A percentile compares a stretch with the other conserved stretches of the same genome.
These are phyloP conservation scores for Tipula confusa DNA, from an alignment of 2,888 invertebrate species.

Conservation along the genomic window DNA sequence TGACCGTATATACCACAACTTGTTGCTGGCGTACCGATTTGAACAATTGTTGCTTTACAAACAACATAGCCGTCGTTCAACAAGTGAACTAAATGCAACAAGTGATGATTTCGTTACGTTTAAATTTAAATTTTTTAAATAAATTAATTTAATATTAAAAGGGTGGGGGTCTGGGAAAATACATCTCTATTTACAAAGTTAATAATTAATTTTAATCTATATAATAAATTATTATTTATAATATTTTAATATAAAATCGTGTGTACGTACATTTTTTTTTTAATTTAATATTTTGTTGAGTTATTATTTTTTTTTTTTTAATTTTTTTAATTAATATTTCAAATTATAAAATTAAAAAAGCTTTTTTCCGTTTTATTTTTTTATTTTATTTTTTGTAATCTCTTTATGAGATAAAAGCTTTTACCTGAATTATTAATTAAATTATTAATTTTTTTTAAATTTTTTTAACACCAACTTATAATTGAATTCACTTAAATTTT, in stretches of 20 bases:
- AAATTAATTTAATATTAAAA: neutral
- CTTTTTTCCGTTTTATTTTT: too few species aligned
- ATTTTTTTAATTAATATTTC: neutral
- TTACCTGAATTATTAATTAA: neutral
- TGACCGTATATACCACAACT: neutral
- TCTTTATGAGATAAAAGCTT: neutral
- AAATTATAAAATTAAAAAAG: neutral
- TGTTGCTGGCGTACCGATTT: neutral
- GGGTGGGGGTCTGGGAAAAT: too few species aligned
- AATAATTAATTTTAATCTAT: neutral
- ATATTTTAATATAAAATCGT: neutral
- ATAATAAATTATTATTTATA: neutral
- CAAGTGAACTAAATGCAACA: slow-evolving; percentile 6
- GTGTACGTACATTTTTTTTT: neutral
- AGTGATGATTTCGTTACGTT: neutral
- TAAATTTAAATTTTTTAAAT: neutral
- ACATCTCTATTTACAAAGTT: neutral
- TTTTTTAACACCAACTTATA: neutral
- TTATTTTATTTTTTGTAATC: too few species aligned
- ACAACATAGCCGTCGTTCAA: too few species aligned
- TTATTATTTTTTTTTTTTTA: neutral
- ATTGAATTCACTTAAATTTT: neutral
- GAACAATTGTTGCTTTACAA: neutral
- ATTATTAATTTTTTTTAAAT: neutral
- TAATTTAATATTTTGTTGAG: neutral